Evolutionary conservation across 1,140 invertebrate genomes (phyloP).

Genomic region (Dinoponera quadriceps): DNA sequence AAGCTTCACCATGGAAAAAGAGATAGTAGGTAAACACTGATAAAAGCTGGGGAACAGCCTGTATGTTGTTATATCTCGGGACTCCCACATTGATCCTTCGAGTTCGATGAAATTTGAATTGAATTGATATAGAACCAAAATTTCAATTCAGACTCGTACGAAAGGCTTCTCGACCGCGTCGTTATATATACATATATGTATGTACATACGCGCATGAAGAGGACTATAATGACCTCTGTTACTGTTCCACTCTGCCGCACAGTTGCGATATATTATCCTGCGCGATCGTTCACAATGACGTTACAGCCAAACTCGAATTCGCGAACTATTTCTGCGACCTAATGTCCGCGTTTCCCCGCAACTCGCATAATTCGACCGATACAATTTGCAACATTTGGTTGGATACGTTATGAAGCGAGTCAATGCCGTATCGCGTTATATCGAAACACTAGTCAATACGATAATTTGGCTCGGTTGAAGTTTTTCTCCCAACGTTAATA

Average conservation of each 20-base stretch:
- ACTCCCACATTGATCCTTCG: too few relatives aligned
- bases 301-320: conserved; percentile 18
- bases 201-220: background rate
- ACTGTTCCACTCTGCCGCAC: conserved; percentile 17
- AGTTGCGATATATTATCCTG: conserved; percentile 37
- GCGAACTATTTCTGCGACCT: conserved; percentile 48
- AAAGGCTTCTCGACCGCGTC: background rate
- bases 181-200: background rate
- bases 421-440: conserved; percentile 10
- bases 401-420: conserved; percentile 29
- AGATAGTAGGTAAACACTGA: too few relatives aligned
- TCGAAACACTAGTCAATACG: conserved; percentile 1
- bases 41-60: too few relatives aligned
- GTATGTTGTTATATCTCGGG: too few relatives aligned
- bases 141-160: background rate
- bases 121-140: too few relatives aligned
- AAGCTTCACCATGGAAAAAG: too few relatives aligned
- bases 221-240: conserved; percentile 43
- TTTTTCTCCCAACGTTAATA: background rate
- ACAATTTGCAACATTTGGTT: conserved; percentile 45
- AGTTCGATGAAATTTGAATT: too few relatives aligned
- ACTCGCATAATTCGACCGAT: conserved; percentile 43
- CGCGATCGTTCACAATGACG: conserved; percentile 13
- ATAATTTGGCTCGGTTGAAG: background rate
- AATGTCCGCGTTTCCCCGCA: conserved; percentile 34